These are phyloP conservation scores for Cervus canadensis DNA, from an alignment of 2,113 vertebrate species.

Conservation along the genomic window DNA sequence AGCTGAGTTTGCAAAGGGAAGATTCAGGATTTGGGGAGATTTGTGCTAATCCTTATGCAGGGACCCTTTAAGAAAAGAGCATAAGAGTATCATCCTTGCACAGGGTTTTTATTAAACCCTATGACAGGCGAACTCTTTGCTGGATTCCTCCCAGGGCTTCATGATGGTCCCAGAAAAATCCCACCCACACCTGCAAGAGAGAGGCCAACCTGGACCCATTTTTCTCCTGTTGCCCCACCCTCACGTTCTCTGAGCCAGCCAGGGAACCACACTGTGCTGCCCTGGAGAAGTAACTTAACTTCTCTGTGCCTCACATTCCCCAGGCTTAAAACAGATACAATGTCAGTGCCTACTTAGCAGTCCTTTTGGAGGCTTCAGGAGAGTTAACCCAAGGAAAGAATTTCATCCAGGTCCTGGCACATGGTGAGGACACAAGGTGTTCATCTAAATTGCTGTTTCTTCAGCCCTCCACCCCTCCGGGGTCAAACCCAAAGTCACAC, in stretches of 20 bases:
- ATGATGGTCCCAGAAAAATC: neutral
- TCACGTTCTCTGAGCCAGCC: no score
- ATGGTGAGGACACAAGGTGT: neutral
- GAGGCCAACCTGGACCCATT: neutral
- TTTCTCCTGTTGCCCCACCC: neutral
- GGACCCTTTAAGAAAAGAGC: neutral
- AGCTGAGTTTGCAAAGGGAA: neutral
- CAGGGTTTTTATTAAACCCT: neutral
- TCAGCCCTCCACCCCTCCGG: neutral
- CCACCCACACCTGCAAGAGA: rapidly evolving
- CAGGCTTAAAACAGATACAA: neutral
- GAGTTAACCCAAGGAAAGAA: neutral
- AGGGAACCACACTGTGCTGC: neutral
- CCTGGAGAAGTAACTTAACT: neutral
- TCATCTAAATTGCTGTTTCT: neutral
- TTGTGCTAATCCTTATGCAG: neutral
- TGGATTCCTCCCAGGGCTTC: no score
- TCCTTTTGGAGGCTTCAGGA: neutral
- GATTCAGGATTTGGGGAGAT: neutral
- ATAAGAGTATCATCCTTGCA: neutral
- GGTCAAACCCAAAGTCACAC: neutral
- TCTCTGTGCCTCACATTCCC: neutral
- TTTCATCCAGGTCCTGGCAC: neutral
- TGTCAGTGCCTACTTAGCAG: no score
- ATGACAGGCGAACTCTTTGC: neutral